Evolutionary conservation across 1,140 invertebrate species (phyloP), one percentile per base, ranked within the genome.

Genomic region (Drosophila repleta): DNA sequence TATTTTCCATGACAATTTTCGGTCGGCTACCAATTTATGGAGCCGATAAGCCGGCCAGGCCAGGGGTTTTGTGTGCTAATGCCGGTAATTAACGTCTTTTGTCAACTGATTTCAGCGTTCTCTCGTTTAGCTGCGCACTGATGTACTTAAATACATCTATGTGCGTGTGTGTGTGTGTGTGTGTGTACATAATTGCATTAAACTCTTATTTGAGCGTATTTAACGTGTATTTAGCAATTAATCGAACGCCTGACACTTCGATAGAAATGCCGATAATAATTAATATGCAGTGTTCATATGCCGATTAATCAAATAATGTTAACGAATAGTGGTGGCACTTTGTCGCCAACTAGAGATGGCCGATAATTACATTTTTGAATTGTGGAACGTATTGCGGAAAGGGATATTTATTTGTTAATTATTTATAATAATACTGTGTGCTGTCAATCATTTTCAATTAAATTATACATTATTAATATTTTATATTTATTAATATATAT

Each of bases 21-120:
- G 48, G 63, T 67, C 41, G 29, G 21, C 69, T 29, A 24, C 46
- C 69, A 76, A 73, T 88, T 85, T 85, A 69, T 77, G 79, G 48
- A 79, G 74, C 74, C 76, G 74, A 88, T 87, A 78, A 76, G 72
- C 66, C 49, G 45, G 48, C 48, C 53, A 49, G 45, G 48, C 48
- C 53, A 49, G 43, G 29, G 64, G 35, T 45, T 41, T 66, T 51
- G 26, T 49, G 58, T 51, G 60, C 71, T 85, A 87, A 85, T 85
- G 74, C 75, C 65, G 82, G 82, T 88, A 87, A 84, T 84, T 85
- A 87, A 79, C 70, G 76, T 87, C 78, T 87, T 87, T 77, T 75
- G 74, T 77, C 55, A 79, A 65, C 60, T 71, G 80, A 84, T 83
- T 79, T 83, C 72, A 69, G 55, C 55, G 69, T 46, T 51, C 45